phyloP scores from a whole-genome alignment of 2,113 vertebrate species.

The Vulpes vulpes region DNA sequence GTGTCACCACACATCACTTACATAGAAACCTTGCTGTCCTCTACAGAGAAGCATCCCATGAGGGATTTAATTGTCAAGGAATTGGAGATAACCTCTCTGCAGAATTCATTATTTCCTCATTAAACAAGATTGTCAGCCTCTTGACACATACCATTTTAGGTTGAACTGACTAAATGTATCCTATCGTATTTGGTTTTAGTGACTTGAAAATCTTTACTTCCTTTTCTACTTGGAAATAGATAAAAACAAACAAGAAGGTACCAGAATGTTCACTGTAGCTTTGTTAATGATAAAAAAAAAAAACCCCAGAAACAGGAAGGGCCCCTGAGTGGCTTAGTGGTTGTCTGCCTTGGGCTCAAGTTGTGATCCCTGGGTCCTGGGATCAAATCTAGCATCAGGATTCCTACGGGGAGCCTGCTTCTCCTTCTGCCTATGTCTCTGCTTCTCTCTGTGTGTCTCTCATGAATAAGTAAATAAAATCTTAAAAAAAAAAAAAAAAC shows the following conservation, averaged over 20 bases:
- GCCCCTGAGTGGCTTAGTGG: too few relatives aligned
- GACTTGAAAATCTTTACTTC: background rate
- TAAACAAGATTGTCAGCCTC: background rate
- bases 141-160: slow-evolving; percentile 4
- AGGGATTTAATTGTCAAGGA: background rate
- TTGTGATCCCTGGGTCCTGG: too few relatives aligned
- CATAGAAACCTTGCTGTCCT: background rate
- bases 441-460: too few relatives aligned
- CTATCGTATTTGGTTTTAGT: slow-evolving; percentile 32
- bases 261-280: background rate
- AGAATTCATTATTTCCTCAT: slow-evolving; percentile 26
- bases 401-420: too few relatives aligned
- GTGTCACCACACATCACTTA: background rate
- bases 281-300: background rate
- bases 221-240: slow-evolving; percentile 6
- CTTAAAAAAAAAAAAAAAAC: background rate
- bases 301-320: too few relatives aligned
- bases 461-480: too few relatives aligned
- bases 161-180: background rate
- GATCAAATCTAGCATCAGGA: too few relatives aligned
- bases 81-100: background rate
- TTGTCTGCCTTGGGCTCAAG: too few relatives aligned
- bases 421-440: too few relatives aligned
- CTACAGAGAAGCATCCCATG: background rate
- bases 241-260: slow-evolving; percentile 29